phyloP scores from a whole-genome alignment of 2,888 invertebrate genomes.

The Ochropleura plecta region DNA sequence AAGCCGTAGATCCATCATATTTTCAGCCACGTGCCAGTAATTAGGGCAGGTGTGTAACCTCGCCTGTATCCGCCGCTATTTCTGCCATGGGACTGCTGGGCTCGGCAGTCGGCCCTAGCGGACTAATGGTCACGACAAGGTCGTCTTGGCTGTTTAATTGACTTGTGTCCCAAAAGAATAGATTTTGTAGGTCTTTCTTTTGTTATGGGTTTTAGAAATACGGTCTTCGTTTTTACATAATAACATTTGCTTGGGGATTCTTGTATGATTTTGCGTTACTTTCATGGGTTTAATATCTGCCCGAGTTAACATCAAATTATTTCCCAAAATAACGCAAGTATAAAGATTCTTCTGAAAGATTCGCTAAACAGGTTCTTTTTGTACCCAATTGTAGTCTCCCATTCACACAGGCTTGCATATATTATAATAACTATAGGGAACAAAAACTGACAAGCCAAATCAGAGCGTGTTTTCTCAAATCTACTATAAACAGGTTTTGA shows the following conservation, averaged over 20 bases:
- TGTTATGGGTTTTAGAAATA: slow-evolving; percentile 9
- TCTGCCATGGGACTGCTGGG: slow-evolving; percentile 66
- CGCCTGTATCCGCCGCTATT: slow-evolving; percentile 76
- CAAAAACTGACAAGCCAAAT: slow-evolving; percentile 10
- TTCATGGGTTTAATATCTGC: no score
- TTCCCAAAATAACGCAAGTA: no score
- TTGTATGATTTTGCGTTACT: neutral
- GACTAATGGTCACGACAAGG: slow-evolving; percentile 64
- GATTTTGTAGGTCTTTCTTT: slow-evolving; percentile 22
- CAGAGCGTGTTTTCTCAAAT: slow-evolving; percentile 10
- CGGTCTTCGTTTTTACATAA: neutral
- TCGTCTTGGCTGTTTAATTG: slow-evolving; percentile 31
- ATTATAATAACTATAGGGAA: no score
- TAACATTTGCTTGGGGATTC: neutral
- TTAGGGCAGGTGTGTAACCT: slow-evolving; percentile 77
- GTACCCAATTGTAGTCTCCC: no score
- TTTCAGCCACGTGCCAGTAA: slow-evolving; percentile 66
- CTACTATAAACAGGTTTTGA: slow-evolving; percentile 31
- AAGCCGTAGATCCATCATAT: slow-evolving; percentile 32
- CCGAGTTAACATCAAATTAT: no score
- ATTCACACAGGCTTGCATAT: no score
- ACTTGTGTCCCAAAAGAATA: slow-evolving; percentile 36
- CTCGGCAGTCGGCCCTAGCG: slow-evolving; percentile 58
- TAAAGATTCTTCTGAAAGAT: no score
- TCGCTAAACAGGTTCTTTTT: no score